Evolutionary conservation across 2,888 invertebrate genomes (phyloP).

Genomic region (Agrotis clavis): DNA sequence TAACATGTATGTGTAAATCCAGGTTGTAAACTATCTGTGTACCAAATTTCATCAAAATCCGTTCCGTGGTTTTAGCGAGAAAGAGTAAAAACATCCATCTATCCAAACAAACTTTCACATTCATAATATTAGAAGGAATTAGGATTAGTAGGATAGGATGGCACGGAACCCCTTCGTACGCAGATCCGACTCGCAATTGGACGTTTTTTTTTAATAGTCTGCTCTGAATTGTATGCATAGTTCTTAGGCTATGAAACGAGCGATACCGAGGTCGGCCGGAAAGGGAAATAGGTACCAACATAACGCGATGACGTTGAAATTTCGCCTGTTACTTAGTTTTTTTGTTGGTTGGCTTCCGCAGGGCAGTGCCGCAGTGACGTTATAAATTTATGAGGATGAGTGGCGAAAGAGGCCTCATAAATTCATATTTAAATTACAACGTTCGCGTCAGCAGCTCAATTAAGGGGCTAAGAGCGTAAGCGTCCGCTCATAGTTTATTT

Average conservation of each 20-base stretch:
- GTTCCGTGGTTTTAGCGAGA: too few relatives aligned
- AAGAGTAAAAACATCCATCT: too few relatives aligned
- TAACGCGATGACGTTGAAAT: constrained; percentile 49
- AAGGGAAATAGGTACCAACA: constrained; percentile 29
- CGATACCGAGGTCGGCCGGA: constrained; percentile 25
- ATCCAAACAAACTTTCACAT: too few relatives aligned
- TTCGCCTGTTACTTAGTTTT: constrained; percentile 44
- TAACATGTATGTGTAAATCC: too few relatives aligned
- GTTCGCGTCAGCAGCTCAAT: constrained; percentile 56
- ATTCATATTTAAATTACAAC: constrained; percentile 59
- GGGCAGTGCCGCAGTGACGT: constrained; percentile 53
- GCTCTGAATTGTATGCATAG: constrained; percentile 26
- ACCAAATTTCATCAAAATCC: too few relatives aligned
- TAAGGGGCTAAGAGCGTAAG: constrained; percentile 50
- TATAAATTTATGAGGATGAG: constrained; percentile 57
- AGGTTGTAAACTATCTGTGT: too few relatives aligned
- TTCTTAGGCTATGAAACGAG: constrained; percentile 29
- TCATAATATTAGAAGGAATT: too few relatives aligned
- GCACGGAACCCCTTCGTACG: too few relatives aligned
- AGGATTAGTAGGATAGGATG: too few relatives aligned
- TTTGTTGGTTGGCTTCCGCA: constrained; percentile 45
- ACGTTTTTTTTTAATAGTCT: neutral
- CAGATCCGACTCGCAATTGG: too few relatives aligned
- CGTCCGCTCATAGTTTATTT: constrained; percentile 55
- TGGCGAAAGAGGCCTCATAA: constrained; percentile 51